Conservation (phyloP, 1,140 invertebrate genomes). For the Thrips palmi region DNA sequence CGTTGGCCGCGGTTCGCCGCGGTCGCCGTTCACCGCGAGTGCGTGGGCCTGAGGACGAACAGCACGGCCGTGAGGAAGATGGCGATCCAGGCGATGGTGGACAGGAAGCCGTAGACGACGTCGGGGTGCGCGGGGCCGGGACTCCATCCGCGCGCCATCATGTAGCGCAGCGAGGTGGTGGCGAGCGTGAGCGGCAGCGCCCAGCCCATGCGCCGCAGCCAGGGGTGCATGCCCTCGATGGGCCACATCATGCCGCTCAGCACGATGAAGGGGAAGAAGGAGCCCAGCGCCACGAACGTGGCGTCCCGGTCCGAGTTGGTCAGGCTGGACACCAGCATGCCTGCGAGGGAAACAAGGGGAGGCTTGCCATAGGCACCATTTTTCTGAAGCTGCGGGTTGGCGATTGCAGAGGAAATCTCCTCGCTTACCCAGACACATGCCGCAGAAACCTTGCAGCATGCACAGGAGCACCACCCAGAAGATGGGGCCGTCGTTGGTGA, state of each 20-base stretch:
- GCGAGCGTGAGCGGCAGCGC: slow-evolving; percentile 36
- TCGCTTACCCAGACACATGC: slow-evolving; percentile 32
- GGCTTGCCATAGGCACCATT: neutral
- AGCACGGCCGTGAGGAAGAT: no score
- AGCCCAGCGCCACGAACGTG: slow-evolving; percentile 20
- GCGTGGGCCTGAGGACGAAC: no score
- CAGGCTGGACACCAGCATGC: slow-evolving; percentile 18
- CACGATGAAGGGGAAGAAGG: slow-evolving; percentile 20
- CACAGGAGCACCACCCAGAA: slow-evolving; percentile 27
- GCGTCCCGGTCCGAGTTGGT: slow-evolving; percentile 18
- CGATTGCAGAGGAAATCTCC: no score
- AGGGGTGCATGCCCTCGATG: slow-evolving; percentile 28
- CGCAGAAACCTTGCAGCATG: slow-evolving; percentile 31
- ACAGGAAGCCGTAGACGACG: slow-evolving; percentile 34
- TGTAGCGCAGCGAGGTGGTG: slow-evolving; percentile 34
- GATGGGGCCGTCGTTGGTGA: slow-evolving; percentile 28
- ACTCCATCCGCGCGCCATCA: slow-evolving; percentile 37
- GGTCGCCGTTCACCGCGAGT: no score
- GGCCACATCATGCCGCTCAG: slow-evolving; percentile 21
- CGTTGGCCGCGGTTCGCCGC: no score
- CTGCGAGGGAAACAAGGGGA: slow-evolving; percentile 14
- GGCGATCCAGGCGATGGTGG: slow-evolving; percentile 30
- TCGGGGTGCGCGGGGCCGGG: slow-evolving; percentile 24
- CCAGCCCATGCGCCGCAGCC: slow-evolving; percentile 31
- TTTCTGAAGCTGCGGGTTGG: no score